phyloP scores from a whole-genome alignment of 2,797 vertebrate species.

The Eulemur mongoz region DNA sequence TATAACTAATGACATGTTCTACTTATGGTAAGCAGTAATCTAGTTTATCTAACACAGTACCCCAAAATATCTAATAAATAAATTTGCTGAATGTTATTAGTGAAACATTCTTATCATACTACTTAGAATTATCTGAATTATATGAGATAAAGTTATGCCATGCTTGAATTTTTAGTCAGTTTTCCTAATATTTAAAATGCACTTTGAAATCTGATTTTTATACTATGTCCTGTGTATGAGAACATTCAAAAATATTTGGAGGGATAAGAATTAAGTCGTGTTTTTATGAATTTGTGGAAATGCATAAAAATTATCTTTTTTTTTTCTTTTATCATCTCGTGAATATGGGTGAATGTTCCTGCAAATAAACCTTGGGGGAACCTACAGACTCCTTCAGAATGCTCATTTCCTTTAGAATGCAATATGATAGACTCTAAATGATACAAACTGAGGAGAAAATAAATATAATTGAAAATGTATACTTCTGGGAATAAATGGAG shows the following conservation, averaged over 20 bases:
- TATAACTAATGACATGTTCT: neutral
- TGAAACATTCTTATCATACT: conserved; percentile 24
- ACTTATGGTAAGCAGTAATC: neutral
- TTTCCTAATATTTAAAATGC: conserved; percentile 54
- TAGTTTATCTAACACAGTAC: neutral
- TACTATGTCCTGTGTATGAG: neutral
- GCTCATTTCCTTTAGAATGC: neutral
- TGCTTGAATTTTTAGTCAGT: conserved; percentile 35
- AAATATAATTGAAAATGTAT: conserved; percentile 21
- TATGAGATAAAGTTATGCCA: neutral
- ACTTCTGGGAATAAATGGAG: neutral
- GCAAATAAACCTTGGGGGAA: neutral
- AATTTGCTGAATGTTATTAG: neutral
- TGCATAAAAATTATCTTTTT: neutral
- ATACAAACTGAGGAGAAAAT: neutral
- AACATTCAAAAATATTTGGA: neutral
- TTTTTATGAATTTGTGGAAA: neutral
- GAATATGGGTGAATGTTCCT: conserved; percentile 13
- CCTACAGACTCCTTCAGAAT: conserved; percentile 5
- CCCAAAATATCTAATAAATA: neutral
- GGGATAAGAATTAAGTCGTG: conserved; percentile 1
- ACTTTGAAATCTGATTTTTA: conserved; percentile 45
- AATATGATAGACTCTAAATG: neutral
- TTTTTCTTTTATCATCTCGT: conserved; percentile 37
- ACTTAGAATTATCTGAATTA: conserved; percentile 13